phyloP scores from a whole-genome alignment of 2,888 invertebrate species.

The Conus canariensis region DNA sequence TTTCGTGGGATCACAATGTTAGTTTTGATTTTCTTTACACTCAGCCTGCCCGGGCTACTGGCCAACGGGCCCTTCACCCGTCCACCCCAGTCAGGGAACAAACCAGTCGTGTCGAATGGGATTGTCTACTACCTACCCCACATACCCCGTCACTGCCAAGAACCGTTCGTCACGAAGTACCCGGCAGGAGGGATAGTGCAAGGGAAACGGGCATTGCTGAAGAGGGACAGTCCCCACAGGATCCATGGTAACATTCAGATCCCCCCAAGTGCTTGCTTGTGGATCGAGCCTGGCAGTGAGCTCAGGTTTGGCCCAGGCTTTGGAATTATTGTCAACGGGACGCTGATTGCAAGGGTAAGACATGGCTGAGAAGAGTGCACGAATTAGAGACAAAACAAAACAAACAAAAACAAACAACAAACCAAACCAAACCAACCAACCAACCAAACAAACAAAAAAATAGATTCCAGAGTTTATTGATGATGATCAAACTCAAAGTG shows the following conservation, averaged over 20 bases:
- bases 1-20: background rate
- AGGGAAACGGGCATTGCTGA: conserved; percentile 61
- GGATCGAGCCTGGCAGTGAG: conserved; percentile 93
- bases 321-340: conserved; percentile 95
- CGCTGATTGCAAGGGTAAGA: conserved; percentile 91
- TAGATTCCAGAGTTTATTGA: no score
- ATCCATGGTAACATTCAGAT: conserved; percentile 68
- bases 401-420: no score
- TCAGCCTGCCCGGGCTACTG: background rate
- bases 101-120: conserved; percentile 67
- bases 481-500: no score
- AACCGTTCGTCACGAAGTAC: conserved; percentile 58
- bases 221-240: conserved; percentile 63
- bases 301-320: conserved; percentile 94
- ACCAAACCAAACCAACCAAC: background rate
- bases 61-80: conserved; percentile 53
- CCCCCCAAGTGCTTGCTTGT: conserved; percentile 80
- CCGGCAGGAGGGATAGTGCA: conserved; percentile 52
- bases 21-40: background rate
- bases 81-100: conserved; percentile 61
- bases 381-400: no score
- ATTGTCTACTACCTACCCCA: conserved; percentile 66
- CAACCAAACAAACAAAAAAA: background rate
- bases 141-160: conserved; percentile 62
- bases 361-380: conserved; percentile 63